Evolutionary conservation across 2,888 invertebrate species (phyloP), one percentile per base, ranked within the genome.

Genomic region (Hirudinaria manillensis): DNA sequence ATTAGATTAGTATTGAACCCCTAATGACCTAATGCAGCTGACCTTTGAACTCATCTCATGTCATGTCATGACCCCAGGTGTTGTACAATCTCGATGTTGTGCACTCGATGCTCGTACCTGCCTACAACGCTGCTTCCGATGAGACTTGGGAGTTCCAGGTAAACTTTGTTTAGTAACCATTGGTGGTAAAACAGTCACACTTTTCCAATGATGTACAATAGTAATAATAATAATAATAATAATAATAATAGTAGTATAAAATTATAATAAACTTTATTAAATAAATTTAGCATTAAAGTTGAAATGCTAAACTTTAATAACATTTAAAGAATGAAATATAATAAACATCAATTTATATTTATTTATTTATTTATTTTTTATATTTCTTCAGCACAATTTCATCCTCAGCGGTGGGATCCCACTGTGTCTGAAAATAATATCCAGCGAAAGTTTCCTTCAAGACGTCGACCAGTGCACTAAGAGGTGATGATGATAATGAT

Each of bases 91-190:
- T 86, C 27, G 81, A 90, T 89, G 90, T 95, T 71, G 87, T 94
- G 77, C 94, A 96, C 85, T 91, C 93, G 78, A 88, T 95, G 85
- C 87, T 97, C 78, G 93, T 97, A 91, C 97, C 97, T 21, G 93
- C 94, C 10, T 78, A 79, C 61, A 82, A 83, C 75, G 82, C 83
- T 19, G 88, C 90, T 80, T 89, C 92, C 55, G 86, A 87, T 72
- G 90, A 91, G 83, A 89, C 90, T 4, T 89, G 89, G 83, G 89
- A 90, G 80, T 90, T 91, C 84, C 85, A 84, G 81, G 83, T 83
- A 45, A 45, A 16, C 13, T 7, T 10, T 74, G 65, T 32, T 75
- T 27, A 6, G 7, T 21, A 45, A 38, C 29, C 1, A 1, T 6
- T 16, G 3, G 16, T 7, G n/a, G 36, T 36, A 34, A 32, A 29